A percentile compares a stretch with the other conserved stretches of the same genome.
Conservation (phyloP, 2,113 vertebrate species). For the Pterocles orientalis region DNA sequence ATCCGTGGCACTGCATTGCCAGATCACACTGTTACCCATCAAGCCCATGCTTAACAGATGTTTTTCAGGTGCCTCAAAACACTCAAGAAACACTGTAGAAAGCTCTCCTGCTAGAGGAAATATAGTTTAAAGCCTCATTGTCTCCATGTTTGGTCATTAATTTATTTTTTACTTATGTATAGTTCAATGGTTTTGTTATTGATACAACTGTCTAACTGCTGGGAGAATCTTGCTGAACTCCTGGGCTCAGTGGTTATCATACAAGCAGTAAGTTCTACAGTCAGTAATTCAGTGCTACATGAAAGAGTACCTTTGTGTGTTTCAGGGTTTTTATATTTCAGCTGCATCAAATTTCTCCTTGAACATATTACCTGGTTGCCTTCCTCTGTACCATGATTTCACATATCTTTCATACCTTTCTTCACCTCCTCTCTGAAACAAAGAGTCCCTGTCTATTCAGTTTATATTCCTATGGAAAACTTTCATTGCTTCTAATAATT, state of each 20-base stretch:
- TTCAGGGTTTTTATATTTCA: not conserved
- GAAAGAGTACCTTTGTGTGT: not conserved
- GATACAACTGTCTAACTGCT: not conserved
- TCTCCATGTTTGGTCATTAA: not conserved
- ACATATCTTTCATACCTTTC: not conserved
- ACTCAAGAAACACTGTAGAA: not conserved
- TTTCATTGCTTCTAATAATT: not conserved
- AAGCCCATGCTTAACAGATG: not conserved
- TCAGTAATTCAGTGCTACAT: not conserved
- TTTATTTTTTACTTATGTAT: not conserved
- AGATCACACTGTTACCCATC: not conserved
- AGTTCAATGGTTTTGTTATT: not conserved
- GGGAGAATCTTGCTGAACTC: not conserved
- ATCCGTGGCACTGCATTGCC: not conserved
- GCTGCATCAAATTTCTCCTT: not conserved
- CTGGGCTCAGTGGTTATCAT: not conserved
- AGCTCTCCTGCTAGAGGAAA: not conserved
- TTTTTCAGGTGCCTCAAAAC: not conserved
- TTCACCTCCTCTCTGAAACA: not conserved
- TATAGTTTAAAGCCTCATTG: not conserved
- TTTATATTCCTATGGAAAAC: not conserved
- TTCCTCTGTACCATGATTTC: not conserved
- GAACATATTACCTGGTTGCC: not conserved
- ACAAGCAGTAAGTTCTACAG: not conserved
- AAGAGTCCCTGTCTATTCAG: not conserved